Evolutionary conservation across 2,113 vertebrate genomes (phyloP).

Genomic region (Hippocampus guttulatus): DNA sequence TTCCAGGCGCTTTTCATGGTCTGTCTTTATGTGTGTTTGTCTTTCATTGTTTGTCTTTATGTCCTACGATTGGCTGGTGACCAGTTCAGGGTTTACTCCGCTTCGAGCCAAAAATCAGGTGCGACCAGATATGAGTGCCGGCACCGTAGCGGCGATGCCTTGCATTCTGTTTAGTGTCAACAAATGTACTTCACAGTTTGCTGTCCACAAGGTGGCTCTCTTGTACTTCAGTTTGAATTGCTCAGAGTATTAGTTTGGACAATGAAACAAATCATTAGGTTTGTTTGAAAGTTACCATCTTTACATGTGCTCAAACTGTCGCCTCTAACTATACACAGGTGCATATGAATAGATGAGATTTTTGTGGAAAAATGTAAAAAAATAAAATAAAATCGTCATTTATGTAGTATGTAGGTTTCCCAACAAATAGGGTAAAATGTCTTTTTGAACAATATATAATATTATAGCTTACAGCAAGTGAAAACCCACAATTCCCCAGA

Average conservation of each 20-base stretch:
- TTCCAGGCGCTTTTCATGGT: constrained; percentile 39
- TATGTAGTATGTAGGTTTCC: too few relatives aligned
- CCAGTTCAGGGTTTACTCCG: too few relatives aligned
- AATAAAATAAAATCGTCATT: too few relatives aligned
- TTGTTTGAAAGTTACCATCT: background rate
- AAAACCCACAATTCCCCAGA: background rate
- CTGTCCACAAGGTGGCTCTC: constrained; percentile 66
- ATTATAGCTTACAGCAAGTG: background rate
- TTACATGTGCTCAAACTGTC: background rate
- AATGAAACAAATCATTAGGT: background rate
- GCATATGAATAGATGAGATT: too few relatives aligned
- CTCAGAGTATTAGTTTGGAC: background rate
- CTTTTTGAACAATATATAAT: background rate
- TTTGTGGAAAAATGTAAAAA: background rate
- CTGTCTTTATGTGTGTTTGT: too few relatives aligned
- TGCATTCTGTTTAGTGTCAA: background rate
- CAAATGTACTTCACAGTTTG: background rate
- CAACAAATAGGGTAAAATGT: background rate
- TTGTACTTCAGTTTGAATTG: constrained; percentile 10
- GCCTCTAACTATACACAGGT: too few relatives aligned
- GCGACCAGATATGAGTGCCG: too few relatives aligned
- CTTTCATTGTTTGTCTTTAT: too few relatives aligned
- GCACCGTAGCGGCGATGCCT: background rate
- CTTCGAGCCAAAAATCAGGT: too few relatives aligned
- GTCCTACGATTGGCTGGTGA: too few relatives aligned